Evolutionary conservation across 2,113 vertebrate species (phyloP), one percentile per base, ranked within the genome.

Genomic region (Tragelaphus imberbis): DNA sequence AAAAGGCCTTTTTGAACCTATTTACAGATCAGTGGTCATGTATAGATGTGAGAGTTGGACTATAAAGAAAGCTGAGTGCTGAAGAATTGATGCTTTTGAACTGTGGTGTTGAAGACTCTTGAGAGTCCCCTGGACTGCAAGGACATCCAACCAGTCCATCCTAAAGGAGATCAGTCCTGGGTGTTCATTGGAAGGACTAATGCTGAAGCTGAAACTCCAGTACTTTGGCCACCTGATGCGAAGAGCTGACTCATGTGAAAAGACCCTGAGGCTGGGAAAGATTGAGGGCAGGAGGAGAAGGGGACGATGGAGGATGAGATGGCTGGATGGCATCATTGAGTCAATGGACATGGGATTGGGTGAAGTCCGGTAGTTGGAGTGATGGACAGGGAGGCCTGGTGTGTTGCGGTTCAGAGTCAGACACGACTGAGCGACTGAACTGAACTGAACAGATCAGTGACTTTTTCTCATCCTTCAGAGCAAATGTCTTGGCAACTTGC

Each of bases 391-490:
- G 33, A 68, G 33, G 33, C 33, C 63, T n/a, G 30, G 33, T 16
- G 0, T 68, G 63, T 33, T 68, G 16, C 7, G 0, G 16, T 68
- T 68, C 65, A 68, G 65, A 68, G 33, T 68, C 1, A 4, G 65
- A 19, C 8, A 68, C 0, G 1, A 19, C 33, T 68, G 65, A 68
- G 33, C 0, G 8, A 17, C 63, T n/a, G 33, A 17, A 19, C 33
- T 68, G 65, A 9, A 5, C 16, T 68, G 65, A 68, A n/a, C 16
- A 89, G 36, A 63, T 91, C 56, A 84, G 7, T 85, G 55, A 80
- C 36, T 79, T 49, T 77, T 59, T 71, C 77, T 3, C 25, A 75
- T 77, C 56, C 49, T 58, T 94, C 30, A 6, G 49, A 30, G 30
- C 14, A 25, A 6, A 77, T 28, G 94, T 88, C 86, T 81, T 36